Percentiles rank a stretch among this genome's conserved stretches.
Evolutionary conservation across 1,140 invertebrate species (phyloP).

Genomic region (Sarcophaga peregrina): DNA sequence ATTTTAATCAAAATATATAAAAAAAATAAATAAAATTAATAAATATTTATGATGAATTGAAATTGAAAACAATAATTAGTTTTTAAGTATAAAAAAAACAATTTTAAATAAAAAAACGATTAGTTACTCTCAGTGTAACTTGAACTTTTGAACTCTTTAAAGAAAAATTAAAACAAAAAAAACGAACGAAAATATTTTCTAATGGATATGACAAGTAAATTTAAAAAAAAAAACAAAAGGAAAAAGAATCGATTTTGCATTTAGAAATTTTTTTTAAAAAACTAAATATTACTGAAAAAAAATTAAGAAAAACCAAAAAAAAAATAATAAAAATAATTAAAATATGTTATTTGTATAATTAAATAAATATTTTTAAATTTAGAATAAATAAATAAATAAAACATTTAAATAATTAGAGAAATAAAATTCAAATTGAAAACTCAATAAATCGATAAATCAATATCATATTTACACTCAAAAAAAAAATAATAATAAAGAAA

Average conservation of each 20-base stretch:
- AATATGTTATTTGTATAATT: neutral
- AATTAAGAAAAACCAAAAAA: neutral
- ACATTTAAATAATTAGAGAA: neutral
- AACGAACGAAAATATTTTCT: neutral
- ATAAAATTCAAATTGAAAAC: neutral
- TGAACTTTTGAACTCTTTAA: neutral
- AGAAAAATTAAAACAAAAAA: neutral
- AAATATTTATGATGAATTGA: slow-evolving; percentile 15
- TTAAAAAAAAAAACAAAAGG: neutral
- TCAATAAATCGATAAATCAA: too few relatives aligned
- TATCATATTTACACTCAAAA: neutral
- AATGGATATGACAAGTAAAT: neutral
- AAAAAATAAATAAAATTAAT: neutral
- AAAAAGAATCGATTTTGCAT: slow-evolving; percentile 28
- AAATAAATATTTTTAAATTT: slow-evolving; percentile 8
- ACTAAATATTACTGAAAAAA: neutral
- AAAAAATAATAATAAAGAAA: neutral
- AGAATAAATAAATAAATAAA: slow-evolving; percentile 8
- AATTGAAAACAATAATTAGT: slow-evolving; percentile 38
- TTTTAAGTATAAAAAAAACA: slow-evolving; percentile 9
- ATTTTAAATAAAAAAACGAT: neutral
- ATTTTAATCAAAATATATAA: neutral
- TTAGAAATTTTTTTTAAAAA: slow-evolving; percentile 23
- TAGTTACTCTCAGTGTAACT: neutral
- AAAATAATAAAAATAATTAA: slow-evolving; percentile 12